These are phyloP conservation scores for Gobio occitaniae DNA, from an alignment of 2,797 vertebrate genomes.

Conservation along the genomic window DNA sequence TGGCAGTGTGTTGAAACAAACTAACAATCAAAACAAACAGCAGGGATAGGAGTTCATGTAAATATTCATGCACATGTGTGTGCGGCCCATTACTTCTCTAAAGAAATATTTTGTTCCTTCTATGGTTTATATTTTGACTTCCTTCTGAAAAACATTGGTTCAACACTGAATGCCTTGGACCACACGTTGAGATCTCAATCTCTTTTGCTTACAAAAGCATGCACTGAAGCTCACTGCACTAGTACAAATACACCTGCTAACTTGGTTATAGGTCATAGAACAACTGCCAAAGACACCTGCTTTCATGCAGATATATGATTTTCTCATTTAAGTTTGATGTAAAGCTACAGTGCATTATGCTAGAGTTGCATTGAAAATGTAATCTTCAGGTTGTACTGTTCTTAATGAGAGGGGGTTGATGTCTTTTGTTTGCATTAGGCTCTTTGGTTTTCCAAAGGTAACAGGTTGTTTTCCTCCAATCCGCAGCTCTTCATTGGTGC, in stretches of 20 bases:
- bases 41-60: background rate
- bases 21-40: background rate
- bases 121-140: background rate
- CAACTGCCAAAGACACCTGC: slow-evolving; percentile 19
- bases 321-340: background rate
- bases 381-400: background rate
- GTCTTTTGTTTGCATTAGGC: background rate
- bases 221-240: slow-evolving; percentile 22
- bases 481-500: background rate
- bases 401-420: background rate
- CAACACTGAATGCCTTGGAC: background rate
- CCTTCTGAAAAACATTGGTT: background rate
- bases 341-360: background rate
- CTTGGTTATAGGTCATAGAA: slow-evolving; percentile 36
- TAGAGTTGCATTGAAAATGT: background rate
- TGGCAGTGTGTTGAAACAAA: background rate
- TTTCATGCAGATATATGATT: background rate
- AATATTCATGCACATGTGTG: background rate
- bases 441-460: background rate
- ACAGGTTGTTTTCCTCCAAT: background rate
- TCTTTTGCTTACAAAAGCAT: slow-evolving; percentile 27
- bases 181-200: background rate
- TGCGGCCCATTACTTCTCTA: background rate
- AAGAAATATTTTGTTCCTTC: background rate
- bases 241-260: slow-evolving; percentile 11